Conservation (phyloP, 2,797 vertebrate species). For the Sebastolobus altivelis region DNA sequence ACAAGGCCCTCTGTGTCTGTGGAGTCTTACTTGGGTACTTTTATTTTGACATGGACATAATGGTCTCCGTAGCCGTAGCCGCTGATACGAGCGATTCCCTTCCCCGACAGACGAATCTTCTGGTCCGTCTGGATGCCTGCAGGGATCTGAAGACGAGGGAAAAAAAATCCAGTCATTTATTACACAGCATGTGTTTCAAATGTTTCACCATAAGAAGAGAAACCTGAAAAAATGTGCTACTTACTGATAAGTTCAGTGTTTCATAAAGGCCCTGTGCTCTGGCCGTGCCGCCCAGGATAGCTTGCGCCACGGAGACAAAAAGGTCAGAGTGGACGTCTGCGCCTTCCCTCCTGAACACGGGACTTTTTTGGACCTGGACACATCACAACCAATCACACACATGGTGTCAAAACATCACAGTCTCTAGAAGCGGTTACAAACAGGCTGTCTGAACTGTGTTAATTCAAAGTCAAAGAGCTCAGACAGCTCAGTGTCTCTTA, state of each 20-base stretch:
- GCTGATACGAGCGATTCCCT: conserved; percentile 94
- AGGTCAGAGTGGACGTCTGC: conserved; percentile 96
- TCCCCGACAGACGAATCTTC: conserved; percentile 91
- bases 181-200: background rate
- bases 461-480: background rate
- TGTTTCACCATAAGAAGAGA: background rate
- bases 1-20: background rate
- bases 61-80: conserved; percentile 96
- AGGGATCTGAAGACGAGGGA: conserved; percentile 85
- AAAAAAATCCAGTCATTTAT: background rate
- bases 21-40: conserved; percentile 92
- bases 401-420: background rate
- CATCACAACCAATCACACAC: background rate
- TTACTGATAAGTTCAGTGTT: conserved; percentile 91
- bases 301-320: conserved; percentile 92
- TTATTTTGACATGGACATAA: conserved; percentile 95
- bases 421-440: background rate
- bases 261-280: conserved; percentile 94
- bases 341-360: conserved; percentile 92
- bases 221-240: conserved; percentile 11
- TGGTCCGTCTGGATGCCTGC: conserved; percentile 94
- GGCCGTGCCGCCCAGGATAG: conserved; percentile 93
- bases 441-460: background rate
- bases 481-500: conserved; percentile 30
- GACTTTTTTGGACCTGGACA: conserved; percentile 94